These are phyloP conservation scores for Lepus timidus DNA, from an alignment of 2,113 vertebrate species.

Conservation along the genomic window DNA sequence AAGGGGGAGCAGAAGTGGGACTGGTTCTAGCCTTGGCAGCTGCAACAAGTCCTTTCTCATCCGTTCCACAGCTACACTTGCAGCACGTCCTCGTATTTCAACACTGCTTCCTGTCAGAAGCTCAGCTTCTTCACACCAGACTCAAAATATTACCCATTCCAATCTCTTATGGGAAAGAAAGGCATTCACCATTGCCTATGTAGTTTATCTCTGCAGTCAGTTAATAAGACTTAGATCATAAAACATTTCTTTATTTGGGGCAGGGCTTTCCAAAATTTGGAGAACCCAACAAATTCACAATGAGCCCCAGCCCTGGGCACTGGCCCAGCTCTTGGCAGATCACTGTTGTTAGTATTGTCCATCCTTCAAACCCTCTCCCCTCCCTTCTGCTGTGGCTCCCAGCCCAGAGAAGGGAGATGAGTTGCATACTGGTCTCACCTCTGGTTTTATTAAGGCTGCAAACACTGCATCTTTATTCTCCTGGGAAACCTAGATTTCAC, in stretches of 20 bases:
- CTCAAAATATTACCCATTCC: background rate
- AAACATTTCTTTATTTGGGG: background rate
- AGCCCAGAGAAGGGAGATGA: background rate
- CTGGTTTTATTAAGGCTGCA: background rate
- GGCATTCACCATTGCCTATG: background rate
- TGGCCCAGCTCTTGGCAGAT: background rate
- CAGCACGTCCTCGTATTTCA: accelerated
- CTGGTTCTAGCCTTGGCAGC: background rate
- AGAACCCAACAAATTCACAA: background rate
- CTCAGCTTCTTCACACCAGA: background rate
- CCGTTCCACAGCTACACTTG: no score
- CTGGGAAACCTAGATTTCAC: background rate
- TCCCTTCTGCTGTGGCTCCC: background rate
- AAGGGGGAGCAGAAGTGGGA: background rate
- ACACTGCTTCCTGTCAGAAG: background rate
- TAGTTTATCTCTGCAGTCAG: background rate
- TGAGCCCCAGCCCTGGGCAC: background rate
- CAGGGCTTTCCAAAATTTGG: background rate
- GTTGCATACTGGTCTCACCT: background rate
- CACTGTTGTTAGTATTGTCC: no score
- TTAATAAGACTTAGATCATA: background rate
- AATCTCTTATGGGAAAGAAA: background rate
- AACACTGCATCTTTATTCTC: background rate
- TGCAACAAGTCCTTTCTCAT: no score
- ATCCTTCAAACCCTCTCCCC: no score